Percentiles rank a stretch among this genome's conserved stretches.
Evolutionary conservation across 2,797 vertebrate species (phyloP).

Genomic region (Syndactyla subalaris): DNA sequence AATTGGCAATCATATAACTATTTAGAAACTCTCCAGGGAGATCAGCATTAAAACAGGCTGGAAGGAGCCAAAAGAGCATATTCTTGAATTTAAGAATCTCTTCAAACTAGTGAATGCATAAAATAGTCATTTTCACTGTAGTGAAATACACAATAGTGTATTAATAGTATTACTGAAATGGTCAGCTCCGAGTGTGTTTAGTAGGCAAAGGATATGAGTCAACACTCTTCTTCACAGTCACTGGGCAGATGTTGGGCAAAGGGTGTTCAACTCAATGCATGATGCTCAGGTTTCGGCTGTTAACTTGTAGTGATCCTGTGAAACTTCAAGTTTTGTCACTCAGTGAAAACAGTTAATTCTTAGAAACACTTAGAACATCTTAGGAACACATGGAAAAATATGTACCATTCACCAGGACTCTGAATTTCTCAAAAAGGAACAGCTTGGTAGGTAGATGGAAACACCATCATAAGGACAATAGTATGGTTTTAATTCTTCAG

Average conservation of each 20-base stretch:
- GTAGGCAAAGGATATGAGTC: background rate
- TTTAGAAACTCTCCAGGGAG: conserved; percentile 19
- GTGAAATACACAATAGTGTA: background rate
- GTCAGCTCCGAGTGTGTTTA: background rate
- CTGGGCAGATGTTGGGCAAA: background rate
- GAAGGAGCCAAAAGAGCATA: background rate
- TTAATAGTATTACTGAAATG: background rate
- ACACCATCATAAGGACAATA: background rate
- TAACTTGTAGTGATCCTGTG: background rate
- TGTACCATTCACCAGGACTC: background rate
- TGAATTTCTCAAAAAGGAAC: background rate
- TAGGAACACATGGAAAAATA: background rate
- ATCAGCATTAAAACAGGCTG: background rate
- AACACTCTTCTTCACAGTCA: background rate
- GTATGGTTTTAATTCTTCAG: background rate
- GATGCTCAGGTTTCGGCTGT: background rate
- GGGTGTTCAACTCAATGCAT: background rate
- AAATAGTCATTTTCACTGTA: background rate
- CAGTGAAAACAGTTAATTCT: background rate
- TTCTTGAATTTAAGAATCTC: background rate
- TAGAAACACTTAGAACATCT: background rate
- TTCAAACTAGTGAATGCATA: background rate
- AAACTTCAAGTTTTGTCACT: background rate
- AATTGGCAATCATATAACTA: background rate
- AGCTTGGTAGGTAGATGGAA: background rate